These are phyloP conservation scores for Marisa cornuarietis DNA, from an alignment of 1,140 invertebrate species.

Conservation along the genomic window DNA sequence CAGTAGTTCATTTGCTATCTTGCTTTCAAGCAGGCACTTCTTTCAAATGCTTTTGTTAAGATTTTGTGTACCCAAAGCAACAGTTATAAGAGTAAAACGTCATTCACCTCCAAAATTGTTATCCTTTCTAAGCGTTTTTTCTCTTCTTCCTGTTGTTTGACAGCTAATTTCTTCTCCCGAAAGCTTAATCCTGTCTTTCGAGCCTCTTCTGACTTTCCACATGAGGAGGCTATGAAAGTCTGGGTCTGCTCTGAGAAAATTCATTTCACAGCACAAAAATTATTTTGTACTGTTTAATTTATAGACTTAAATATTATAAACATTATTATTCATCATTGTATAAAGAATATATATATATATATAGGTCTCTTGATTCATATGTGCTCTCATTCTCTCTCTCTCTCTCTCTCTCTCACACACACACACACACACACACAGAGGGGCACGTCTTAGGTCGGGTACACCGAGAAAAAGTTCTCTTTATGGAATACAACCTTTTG, in stretches of 20 bases:
- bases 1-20: background rate
- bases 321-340: too few species aligned
- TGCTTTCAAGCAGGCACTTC: background rate
- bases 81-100: background rate
- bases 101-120: constrained; percentile 45
- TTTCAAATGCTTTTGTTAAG: background rate
- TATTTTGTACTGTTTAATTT: background rate
- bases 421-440: constrained; percentile 11
- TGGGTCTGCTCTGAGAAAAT: background rate
- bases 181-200: constrained; percentile 30
- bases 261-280: background rate
- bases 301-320: background rate
- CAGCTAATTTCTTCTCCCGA: constrained; percentile 48
- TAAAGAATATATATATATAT: too few species aligned
- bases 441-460: background rate
- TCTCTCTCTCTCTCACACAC: constrained; percentile 7
- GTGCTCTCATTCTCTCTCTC: background rate
- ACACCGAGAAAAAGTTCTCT: background rate
- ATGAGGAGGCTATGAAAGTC: constrained; percentile 18
- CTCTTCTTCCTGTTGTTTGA: constrained; percentile 37
- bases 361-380: too few species aligned
- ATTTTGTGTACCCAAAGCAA: background rate
- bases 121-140: constrained; percentile 47
- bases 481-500: constrained; percentile 15
- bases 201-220: constrained; percentile 30